Evolutionary conservation across 1,140 invertebrate species (phyloP).

Genomic region (Aporrectodea caliginosa): DNA sequence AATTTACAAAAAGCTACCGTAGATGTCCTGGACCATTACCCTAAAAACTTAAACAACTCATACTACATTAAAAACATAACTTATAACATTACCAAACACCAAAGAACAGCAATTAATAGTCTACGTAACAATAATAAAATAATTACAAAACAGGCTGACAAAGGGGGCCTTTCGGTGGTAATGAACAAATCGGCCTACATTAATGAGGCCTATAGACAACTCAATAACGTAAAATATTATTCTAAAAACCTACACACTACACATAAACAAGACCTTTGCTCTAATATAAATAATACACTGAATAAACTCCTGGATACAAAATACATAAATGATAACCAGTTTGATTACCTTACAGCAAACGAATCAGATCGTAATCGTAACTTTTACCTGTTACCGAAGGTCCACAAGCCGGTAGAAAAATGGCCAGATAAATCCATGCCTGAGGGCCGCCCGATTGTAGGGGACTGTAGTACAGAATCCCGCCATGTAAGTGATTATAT

Average conservation of each 20-base stretch:
- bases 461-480: background rate
- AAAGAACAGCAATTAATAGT: background rate
- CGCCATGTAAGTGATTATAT: background rate
- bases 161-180: background rate
- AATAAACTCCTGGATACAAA: background rate
- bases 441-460: slow-evolving; percentile 3
- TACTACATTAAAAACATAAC: too few species aligned
- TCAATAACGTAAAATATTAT: background rate
- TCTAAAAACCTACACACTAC: too few species aligned
- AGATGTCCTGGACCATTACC: too few species aligned
- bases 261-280: background rate
- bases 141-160: background rate
- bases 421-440: background rate
- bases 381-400: slow-evolving; percentile 17
- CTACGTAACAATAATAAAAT: slow-evolving; percentile 5
- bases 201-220: background rate
- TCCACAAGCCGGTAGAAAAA: slow-evolving; percentile 11
- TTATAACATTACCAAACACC: too few species aligned
- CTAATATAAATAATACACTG: background rate
- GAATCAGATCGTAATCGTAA: background rate
- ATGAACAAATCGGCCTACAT: background rate
- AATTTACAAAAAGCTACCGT: too few species aligned
- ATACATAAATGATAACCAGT: background rate
- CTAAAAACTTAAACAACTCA: too few species aligned
- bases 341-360: background rate